Conservation (phyloP, 2,888 invertebrate species). For the Thymelicus acteon region DNA sequence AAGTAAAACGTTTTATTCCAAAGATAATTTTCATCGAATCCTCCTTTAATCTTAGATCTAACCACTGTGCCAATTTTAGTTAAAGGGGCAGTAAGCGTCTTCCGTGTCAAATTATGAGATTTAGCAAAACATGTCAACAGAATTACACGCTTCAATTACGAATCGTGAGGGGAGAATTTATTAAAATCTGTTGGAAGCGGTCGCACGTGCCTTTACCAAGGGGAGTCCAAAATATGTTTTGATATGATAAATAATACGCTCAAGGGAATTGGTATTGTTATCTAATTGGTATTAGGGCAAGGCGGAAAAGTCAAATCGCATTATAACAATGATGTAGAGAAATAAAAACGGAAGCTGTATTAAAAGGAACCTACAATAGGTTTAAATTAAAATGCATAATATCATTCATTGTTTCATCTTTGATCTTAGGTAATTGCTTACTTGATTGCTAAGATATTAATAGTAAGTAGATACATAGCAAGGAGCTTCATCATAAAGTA, state of each 20-base stretch:
- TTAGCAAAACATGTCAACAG: constrained; percentile 79
- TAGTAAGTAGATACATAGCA: too few species aligned
- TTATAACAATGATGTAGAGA: not conserved
- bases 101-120: constrained; percentile 78
- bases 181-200: constrained; percentile 55
- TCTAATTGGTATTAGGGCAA: constrained; percentile 55
- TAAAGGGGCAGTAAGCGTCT: constrained; percentile 43
- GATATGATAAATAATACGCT: constrained; percentile 71
- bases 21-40: too few species aligned
- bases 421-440: too few species aligned
- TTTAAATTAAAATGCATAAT: too few species aligned
- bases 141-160: constrained; percentile 81
- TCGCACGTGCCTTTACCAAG: constrained; percentile 61
- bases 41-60: not conserved
- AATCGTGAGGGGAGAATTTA: constrained; percentile 51
- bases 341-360: too few species aligned
- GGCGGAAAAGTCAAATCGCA: constrained; percentile 30
- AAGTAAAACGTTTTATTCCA: too few species aligned
- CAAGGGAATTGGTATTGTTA: constrained; percentile 54
- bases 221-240: constrained; percentile 72
- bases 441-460: too few species aligned
- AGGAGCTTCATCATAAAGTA: too few species aligned
- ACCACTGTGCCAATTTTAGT: constrained; percentile 32
- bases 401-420: too few species aligned
- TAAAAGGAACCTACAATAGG: too few species aligned